Base-by-base conservation (phyloP, 2,113 vertebrate species). In the Isichthys henryi region DNA sequence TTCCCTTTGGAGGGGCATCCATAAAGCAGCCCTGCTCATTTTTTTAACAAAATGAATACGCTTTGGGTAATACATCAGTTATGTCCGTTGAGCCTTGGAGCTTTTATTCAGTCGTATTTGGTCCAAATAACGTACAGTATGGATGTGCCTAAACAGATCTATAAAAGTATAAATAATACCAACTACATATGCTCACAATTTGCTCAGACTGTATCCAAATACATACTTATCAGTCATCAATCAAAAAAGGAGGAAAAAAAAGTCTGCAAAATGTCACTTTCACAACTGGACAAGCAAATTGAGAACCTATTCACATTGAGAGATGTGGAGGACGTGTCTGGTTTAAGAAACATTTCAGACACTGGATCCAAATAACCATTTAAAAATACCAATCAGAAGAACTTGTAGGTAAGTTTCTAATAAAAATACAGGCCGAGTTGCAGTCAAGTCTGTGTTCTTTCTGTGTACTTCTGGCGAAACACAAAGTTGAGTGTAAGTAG, bases 101-200 rank as follows among this genome's bases (percentile, higher is more conserved):
- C 91, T 93, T 91, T 93, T 93, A 94, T 94, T 95, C 94, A 92
- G 93, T 92, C 93, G 96, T 96, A 96, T 96, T 97, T 97, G 96
- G 96, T 97, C 96, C 96, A 91, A 95, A 93, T 92, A 93, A 95
- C 93, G 94, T 95, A 96, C 94, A 96, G 95, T 91, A 94, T 89
- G 35, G 88, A 89, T 58, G 80, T 84, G 50, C 80, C 88, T 62
- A 85, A 46, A 84, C 87, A 53, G 80, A 89, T 43, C 50, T 46
- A 83, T 83, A 82, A 89, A 89, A 89, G 74, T 89, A 89, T 89
- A 89, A 89, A 89, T 89, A 89, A 90, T 88, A 87, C 88, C 87
- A 88, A 62, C 88, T 52, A 90, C 85, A 89, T 80, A 90, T 53
- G 87, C 86, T 48, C 89, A 90, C 58, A 90, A 90, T 35, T 88